These are phyloP conservation scores for Pagetopsis macropterus DNA, from an alignment of 2,797 vertebrate genomes.

Conservation along the genomic window DNA sequence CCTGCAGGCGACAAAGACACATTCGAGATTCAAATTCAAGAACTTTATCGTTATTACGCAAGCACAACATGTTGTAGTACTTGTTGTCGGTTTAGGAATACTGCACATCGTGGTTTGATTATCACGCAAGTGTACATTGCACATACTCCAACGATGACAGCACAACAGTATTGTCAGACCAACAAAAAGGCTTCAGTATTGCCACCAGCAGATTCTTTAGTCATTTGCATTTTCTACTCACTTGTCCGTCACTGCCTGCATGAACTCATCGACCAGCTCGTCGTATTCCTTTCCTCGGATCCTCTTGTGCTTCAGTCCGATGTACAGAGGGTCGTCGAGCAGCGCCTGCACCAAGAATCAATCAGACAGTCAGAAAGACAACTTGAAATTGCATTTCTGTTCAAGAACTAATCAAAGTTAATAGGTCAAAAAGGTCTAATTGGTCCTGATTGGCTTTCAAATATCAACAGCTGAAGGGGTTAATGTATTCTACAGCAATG, in stretches of 20 bases:
- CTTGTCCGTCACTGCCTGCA: constrained; percentile 96
- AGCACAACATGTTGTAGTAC: no score
- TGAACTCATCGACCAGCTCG: constrained; percentile 95
- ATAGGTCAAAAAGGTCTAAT: neutral
- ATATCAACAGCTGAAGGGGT: no score
- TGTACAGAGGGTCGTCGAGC: constrained; percentile 94
- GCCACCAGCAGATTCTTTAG: neutral
- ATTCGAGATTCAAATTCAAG: neutral
- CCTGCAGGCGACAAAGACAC: constrained; percentile 73
- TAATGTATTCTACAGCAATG: no score
- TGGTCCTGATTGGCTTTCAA: no score
- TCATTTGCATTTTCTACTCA: constrained; percentile 74
- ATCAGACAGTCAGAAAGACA: neutral
- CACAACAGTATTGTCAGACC: no score
- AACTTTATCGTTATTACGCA: no score
- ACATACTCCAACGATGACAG: no score
- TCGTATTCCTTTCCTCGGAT: constrained; percentile 94
- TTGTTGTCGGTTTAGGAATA: no score
- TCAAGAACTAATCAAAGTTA: neutral
- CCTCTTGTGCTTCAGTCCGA: constrained; percentile 95
- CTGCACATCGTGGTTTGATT: no score
- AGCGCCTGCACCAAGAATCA: constrained; percentile 84
- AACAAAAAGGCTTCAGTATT: no score
- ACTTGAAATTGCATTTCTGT: neutral
- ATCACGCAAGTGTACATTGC: no score